phyloP scores from a whole-genome alignment of 92 coral and sea anemone species.

The Epizoanthus scotinus region DNA sequence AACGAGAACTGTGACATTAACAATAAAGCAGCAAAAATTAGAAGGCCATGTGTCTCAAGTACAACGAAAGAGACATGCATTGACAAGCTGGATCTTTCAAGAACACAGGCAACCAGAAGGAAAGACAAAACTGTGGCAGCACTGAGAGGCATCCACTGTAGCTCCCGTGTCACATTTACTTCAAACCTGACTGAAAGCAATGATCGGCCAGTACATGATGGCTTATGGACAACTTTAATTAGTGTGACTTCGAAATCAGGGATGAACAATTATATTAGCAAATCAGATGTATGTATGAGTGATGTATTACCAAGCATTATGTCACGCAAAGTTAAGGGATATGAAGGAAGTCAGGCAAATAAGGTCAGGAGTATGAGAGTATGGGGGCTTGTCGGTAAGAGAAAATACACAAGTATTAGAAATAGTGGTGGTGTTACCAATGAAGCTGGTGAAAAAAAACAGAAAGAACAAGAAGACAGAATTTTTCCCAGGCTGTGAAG shows the following conservation, averaged over 20 bases:
- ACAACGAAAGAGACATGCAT: too few species aligned
- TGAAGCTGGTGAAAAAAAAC: constrained; percentile 38
- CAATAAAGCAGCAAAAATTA: too few species aligned
- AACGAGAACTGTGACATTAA: too few species aligned
- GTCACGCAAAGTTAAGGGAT: constrained; percentile 54
- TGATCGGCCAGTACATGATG: constrained; percentile 45
- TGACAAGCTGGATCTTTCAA: too few species aligned
- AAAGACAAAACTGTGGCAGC: too few species aligned
- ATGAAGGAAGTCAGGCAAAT: constrained; percentile 56
- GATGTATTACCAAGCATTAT: constrained; percentile 54
- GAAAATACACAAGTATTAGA: constrained; percentile 70
- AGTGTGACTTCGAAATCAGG: constrained; percentile 1
- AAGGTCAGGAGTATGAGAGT: constrained; percentile 71
- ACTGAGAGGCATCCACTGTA: too few species aligned
- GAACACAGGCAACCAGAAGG: too few species aligned
- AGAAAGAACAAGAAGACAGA: constrained; percentile 45
- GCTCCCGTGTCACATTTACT: too few species aligned
- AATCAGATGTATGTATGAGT: constrained; percentile 53
- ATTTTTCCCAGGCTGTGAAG: constrained; percentile 51
- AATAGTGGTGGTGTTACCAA: constrained; percentile 56
- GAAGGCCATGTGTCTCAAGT: too few species aligned
- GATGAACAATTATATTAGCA: constrained; percentile 53
- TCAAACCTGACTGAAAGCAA: too few species aligned
- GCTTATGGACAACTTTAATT: constrained; percentile 67
- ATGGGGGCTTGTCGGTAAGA: constrained; percentile 60